Percentiles rank a stretch among this genome's conserved stretches.
phyloP scores from a whole-genome alignment of 1,140 invertebrate species.

The Cotesia glomerata region DNA sequence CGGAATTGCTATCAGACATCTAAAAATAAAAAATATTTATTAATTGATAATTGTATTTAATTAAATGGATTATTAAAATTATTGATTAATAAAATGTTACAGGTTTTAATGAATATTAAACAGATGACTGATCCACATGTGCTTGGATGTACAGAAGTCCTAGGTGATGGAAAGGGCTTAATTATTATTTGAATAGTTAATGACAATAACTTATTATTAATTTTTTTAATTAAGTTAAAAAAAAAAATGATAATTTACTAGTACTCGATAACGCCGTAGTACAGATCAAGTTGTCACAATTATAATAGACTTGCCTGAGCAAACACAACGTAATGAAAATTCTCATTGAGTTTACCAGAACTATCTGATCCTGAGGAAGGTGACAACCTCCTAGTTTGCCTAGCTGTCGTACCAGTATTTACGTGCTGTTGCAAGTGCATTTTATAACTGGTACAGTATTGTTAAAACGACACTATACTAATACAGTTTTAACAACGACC shows the following conservation, averaged over 20 bases:
- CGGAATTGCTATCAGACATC: conserved; percentile 67
- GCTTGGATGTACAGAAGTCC: no score
- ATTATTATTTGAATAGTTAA: no score
- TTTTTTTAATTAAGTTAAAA: no score
- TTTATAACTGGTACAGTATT: not conserved
- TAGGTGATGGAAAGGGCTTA: no score
- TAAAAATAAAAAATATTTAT: conserved; percentile 36
- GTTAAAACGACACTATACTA: not conserved
- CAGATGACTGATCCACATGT: no score
- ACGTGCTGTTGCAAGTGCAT: not conserved
- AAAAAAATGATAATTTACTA: no score
- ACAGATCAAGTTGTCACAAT: no score
- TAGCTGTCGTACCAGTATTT: no score
- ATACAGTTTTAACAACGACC: no score
- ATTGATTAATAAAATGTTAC: not conserved
- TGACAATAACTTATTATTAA: no score
- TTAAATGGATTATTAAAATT: conserved; percentile 1
- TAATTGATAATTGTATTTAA: not conserved
- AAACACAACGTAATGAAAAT: not conserved
- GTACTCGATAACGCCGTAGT: no score
- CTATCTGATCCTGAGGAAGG: not conserved
- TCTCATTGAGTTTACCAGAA: not conserved
- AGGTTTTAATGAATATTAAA: not conserved
- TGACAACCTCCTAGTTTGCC: not conserved
- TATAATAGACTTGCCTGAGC: no score